phyloP scores from a whole-genome alignment of 1,140 invertebrate species.

The Pteromalus puparum region DNA sequence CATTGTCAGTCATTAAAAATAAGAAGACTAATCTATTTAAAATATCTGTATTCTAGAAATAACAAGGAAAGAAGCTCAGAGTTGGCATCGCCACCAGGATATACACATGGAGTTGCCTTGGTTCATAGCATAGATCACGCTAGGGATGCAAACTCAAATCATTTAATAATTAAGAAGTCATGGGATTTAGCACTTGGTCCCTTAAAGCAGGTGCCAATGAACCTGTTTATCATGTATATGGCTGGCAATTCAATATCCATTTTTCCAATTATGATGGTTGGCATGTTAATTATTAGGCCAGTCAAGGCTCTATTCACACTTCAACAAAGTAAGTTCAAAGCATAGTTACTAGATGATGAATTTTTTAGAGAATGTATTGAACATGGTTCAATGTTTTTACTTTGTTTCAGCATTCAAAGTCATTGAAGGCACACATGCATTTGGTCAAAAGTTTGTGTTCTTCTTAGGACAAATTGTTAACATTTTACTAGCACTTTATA shows the following conservation, averaged over 20 bases:
- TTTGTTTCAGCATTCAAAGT: constrained; percentile 88
- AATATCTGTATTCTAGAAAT: constrained; percentile 61
- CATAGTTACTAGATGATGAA: constrained; percentile 23
- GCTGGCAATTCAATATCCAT: constrained; percentile 99
- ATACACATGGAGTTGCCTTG: constrained; percentile 82
- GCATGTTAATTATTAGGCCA: constrained; percentile 97
- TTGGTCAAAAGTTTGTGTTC: constrained; percentile 95
- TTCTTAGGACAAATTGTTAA: constrained; percentile 96
- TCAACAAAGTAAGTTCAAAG: constrained; percentile 81
- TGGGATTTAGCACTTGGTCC: constrained; percentile 98
- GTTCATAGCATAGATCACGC: constrained; percentile 85
- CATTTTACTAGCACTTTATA: constrained; percentile 95
- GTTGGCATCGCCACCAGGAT: constrained; percentile 88
- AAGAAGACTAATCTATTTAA: neutral
- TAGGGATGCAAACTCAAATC: constrained; percentile 85
- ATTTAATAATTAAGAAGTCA: constrained; percentile 94
- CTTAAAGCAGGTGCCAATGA: constrained; percentile 98
- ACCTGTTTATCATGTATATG: constrained; percentile 99
- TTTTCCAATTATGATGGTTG: constrained; percentile 99
- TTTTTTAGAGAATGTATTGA: neutral
- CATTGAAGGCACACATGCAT: constrained; percentile 94
- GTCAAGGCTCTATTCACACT: constrained; percentile 96
- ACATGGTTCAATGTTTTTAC: constrained; percentile 22
- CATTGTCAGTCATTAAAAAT: neutral
- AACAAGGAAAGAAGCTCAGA: constrained; percentile 73